These are phyloP conservation scores for Mormyrus proboscirostris DNA, from an alignment of 2,797 vertebrate species.

Conservation along the genomic window DNA sequence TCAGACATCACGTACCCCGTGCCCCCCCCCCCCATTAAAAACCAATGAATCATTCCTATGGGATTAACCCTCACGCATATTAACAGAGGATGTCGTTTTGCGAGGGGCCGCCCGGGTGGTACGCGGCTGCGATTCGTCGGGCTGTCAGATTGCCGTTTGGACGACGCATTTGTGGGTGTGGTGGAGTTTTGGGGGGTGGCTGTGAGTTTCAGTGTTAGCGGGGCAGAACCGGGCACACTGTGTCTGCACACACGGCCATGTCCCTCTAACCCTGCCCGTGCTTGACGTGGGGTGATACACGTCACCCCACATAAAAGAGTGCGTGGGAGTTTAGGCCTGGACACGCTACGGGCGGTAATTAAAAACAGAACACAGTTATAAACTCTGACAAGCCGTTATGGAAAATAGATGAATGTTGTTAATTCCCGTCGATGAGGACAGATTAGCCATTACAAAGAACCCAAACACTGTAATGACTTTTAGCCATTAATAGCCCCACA, in stretches of 20 bases:
- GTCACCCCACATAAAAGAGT: background rate
- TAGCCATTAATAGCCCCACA: background rate
- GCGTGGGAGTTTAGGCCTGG: background rate
- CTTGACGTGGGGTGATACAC: background rate
- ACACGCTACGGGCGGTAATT: background rate
- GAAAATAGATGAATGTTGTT: background rate
- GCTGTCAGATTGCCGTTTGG: background rate
- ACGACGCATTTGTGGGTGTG: background rate
- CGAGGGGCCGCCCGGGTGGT: background rate
- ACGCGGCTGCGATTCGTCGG: background rate
- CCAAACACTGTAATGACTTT: background rate
- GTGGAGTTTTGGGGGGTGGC: background rate
- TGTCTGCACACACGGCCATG: background rate
- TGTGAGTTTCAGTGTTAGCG: background rate
- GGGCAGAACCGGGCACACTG: background rate
- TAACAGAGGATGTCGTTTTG: background rate
- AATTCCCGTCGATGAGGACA: background rate
- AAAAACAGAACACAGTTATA: background rate
- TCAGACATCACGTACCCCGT: background rate
- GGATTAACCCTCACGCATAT: background rate
- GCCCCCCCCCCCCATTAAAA: background rate
- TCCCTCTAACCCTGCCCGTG: background rate
- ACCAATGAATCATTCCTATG: background rate
- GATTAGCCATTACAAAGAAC: background rate
- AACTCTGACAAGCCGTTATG: background rate